Evolutionary conservation across 2,797 vertebrate species (phyloP), one percentile per base, ranked within the genome.

Genomic region (Manis javanica): DNA sequence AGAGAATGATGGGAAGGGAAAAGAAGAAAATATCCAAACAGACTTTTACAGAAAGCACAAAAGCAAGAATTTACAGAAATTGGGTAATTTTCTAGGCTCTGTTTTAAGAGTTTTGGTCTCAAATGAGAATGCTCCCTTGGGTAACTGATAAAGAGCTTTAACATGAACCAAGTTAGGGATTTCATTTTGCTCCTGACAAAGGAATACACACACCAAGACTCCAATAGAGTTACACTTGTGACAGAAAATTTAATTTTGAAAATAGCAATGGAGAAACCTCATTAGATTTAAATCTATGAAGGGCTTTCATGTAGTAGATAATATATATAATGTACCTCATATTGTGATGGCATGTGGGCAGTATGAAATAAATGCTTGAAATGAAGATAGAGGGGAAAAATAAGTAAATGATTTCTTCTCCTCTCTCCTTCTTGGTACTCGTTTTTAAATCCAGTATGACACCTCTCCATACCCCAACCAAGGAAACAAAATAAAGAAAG

Each of bases 31-130:
- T 39, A 61, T 51, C 7, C 16, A n/a, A 89, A 75, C n/a, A 4
- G 49, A 77, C 8, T 68, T 55, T 59, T 57, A 66, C 34, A 68
- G 16, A 92, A 2, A 90, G 59, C 37, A 87, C 0, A 95, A 74
- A 97, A 49, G 6, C 24, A 95, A 90, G 75, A 39, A 71, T 96
- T 61, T 31, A 46, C 55, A n/a, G n/a, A 87, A 91, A 86, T 7
- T 19, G 19, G 16, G 21, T 68, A 18, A 18, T 10, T 2, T 75
- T 90, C 4, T 59, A 46, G 79, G 55, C 53, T 29, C 24, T 92
- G 26, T 31, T 97, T 75, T 94, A 68, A 95, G 39, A 92, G 29
- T 19, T 16, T 14, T 12, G 23, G 14, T 57, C 29, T 71, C 15
- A 39, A 66, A 3, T 2, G 11, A 69, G 46, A 81, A 61, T 1